Evolutionary conservation across 64 coral and sea anemone species (phyloP).

Genomic region (Stylophora pistillata): DNA sequence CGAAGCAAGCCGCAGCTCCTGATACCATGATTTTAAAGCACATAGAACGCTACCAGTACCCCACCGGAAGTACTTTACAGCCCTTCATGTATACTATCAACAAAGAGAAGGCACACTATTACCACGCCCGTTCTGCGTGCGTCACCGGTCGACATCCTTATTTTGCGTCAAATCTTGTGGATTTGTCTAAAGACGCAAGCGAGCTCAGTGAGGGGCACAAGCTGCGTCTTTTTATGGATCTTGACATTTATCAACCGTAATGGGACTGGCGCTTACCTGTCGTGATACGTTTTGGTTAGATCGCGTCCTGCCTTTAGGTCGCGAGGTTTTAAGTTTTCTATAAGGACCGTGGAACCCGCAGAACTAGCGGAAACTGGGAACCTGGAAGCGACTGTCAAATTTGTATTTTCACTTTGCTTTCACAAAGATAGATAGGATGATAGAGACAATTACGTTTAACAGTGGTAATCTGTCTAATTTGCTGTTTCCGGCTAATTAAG

Average conservation of each 20-base stretch:
- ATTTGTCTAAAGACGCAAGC: neutral
- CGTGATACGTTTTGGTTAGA: neutral
- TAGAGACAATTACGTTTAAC: too few species aligned
- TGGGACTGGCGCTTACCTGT: neutral
- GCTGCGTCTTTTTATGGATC: neutral
- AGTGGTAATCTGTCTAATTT: too few species aligned
- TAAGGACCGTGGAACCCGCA: too few species aligned
- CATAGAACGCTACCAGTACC: conserved; percentile 41
- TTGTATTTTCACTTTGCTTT: too few species aligned
- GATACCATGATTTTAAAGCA: conserved; percentile 23
- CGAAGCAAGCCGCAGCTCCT: neutral
- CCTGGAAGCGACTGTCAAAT: too few species aligned
- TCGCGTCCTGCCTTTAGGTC: neutral
- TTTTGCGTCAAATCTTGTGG: neutral
- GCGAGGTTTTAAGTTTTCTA: neutral
- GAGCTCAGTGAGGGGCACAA: neutral
- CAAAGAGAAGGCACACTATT: conserved; percentile 47
- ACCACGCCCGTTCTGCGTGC: neutral
- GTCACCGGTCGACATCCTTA: conserved; percentile 5
- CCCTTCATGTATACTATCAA: conserved; percentile 11
- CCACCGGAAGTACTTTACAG: conserved; percentile 8
- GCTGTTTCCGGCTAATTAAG: too few species aligned
- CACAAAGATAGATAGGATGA: too few species aligned
- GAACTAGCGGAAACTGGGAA: too few species aligned
- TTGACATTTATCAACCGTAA: neutral